These are phyloP conservation scores for Drosophila neotestacea DNA, from an alignment of 2,888 invertebrate species.

Conservation along the genomic window DNA sequence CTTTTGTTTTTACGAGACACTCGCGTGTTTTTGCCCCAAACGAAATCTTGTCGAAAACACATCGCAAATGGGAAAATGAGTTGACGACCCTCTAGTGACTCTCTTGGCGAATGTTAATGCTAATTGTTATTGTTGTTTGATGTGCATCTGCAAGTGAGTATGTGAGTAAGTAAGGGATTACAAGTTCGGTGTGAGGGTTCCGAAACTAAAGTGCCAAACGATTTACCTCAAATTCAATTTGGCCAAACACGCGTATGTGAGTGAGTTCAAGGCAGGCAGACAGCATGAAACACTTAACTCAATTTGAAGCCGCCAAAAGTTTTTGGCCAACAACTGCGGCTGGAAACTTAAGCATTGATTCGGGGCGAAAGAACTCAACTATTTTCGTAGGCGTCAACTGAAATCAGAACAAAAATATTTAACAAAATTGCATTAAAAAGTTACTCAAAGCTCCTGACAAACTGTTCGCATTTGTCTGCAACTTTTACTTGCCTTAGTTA, in stretches of 20 bases:
- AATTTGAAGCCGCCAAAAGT: constrained; percentile 65
- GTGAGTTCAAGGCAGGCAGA: constrained; percentile 34
- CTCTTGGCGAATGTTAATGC: constrained; percentile 52
- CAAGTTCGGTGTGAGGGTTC: background rate
- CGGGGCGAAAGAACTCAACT: constrained; percentile 31
- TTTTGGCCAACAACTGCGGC: constrained; percentile 30
- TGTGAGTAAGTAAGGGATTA: no score
- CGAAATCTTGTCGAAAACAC: constrained; percentile 50
- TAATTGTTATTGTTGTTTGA: constrained; percentile 73
- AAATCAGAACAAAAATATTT: constrained; percentile 72
- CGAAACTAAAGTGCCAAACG: constrained; percentile 54
- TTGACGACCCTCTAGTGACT: background rate
- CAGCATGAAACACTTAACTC: constrained; percentile 66
- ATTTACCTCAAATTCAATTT: constrained; percentile 73
- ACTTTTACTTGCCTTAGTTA: constrained; percentile 33
- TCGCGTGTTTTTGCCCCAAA: constrained; percentile 12
- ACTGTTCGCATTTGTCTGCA: constrained; percentile 36
- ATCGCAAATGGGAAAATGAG: constrained; percentile 33
- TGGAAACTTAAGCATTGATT: constrained; percentile 27
- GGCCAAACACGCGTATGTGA: constrained; percentile 40
- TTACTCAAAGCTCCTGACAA: constrained; percentile 53
- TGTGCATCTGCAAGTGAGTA: constrained; percentile 25
- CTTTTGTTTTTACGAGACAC: constrained; percentile 54
- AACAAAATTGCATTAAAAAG: constrained; percentile 76
- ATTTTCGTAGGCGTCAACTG: constrained; percentile 48